These are phyloP conservation scores for Piscicola geometra DNA, from an alignment of 2,888 invertebrate genomes.

Conservation along the genomic window DNA sequence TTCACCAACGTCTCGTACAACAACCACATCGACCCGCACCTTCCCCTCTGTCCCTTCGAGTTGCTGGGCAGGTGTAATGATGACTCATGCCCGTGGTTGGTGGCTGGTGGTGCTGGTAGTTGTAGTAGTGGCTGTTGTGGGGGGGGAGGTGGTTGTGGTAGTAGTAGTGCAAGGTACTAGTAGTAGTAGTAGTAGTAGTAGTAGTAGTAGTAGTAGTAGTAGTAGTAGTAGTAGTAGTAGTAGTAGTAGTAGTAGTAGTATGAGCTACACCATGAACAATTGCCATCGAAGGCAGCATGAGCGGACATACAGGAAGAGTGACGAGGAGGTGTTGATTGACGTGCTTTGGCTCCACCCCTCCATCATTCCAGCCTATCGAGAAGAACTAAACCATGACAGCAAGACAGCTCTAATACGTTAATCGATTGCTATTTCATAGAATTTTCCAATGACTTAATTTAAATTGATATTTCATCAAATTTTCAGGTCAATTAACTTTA, in stretches of 20 bases:
- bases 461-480: too few relatives aligned
- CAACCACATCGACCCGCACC: neutral
- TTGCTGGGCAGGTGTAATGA: slow-evolving; percentile 28
- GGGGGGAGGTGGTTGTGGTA: too few relatives aligned
- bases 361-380: neutral
- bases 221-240: too few relatives aligned
- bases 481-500: neutral
- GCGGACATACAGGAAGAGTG: neutral
- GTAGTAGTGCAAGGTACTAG: too few relatives aligned
- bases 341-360: slow-evolving; percentile 9
- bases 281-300: slow-evolving; percentile 17
- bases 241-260: too few relatives aligned
- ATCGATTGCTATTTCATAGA: neutral
- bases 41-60: slow-evolving; percentile 25
- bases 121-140: too few relatives aligned
- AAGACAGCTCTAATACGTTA: slow-evolving; percentile 9
- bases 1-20: slow-evolving; percentile 5
- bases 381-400: neutral
- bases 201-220: too few relatives aligned
- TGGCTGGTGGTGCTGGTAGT: neutral
- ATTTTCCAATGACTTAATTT: too few relatives aligned
- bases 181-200: too few relatives aligned
- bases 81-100: slow-evolving; percentile 21
- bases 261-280: too few relatives aligned
- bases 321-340: slow-evolving; percentile 23